Evolutionary conservation across 2,888 invertebrate species (phyloP), one percentile per base, ranked within the genome.

Genomic region (Lamproptera curius): DNA sequence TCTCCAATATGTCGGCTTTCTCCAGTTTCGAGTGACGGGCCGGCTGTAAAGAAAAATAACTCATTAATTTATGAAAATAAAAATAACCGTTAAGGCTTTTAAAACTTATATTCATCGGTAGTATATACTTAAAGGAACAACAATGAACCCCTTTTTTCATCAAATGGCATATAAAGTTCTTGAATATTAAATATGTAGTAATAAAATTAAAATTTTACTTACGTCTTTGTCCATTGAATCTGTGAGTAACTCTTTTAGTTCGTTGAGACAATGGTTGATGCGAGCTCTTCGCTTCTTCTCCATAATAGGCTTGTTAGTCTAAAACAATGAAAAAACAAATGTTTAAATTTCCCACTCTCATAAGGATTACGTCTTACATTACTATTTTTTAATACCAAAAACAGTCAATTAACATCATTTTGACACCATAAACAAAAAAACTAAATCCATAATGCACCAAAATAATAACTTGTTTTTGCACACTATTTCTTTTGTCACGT

Each of bases 251-350:
- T 94, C 93, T 78, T 97, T 96, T 37, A 97, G 85, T 73, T 97
- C 96, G 67, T 95, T 94, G 52, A 97, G 89, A 65, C 95, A 95
- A 69, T 96, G 92, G 83, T 97, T 97, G 70, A 97, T 97, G 67
- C 97, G 91, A 45, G 96, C 97, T 59, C 97, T 90, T 58, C 97
- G 88, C 62, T 95, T 90, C 79, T 97, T 97, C 81, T 97, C 97
- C 95, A 97, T 97, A 62, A 97, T 95, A 20, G 97, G 97, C 75
- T 96, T 96, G 70, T 96, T 95, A 46, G 94, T 95, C 96, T 96
- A 91, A 57, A 91, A 90, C 38, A 42, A 42, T 33, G 20, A 13
- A 16, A 41, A 15, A 40, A 16, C 6, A n/a, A n/a, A n/a, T 9
- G 16, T 20, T 51, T 49, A 39, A 9, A n/a, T 23, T 26, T 28